Base-by-base conservation (phyloP, 1,140 invertebrate species). In the Drosophila sp. region DNA sequence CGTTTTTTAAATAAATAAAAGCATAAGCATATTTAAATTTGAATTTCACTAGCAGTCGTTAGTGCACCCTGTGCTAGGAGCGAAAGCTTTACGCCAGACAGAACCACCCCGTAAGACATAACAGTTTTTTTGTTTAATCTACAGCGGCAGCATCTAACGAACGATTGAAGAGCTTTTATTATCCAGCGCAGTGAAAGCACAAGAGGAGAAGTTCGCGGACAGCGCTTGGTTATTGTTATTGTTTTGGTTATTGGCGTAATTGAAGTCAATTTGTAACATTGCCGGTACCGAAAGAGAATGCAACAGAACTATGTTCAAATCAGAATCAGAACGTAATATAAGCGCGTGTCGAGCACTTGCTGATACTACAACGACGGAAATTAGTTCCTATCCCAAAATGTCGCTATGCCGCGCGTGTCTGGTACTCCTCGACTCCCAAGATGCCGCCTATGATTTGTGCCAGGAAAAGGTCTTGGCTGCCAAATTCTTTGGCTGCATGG, bases 321-420 rank as follows among this genome's bases (percentile, higher is more conserved):
- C 78, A 48, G 41, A 79, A 70, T 71, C 78, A 48, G 41, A 73
- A 46, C 59, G 45, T 40, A 67, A 59, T 29, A 43, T n/a, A 51
- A 48, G 64, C 59, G 78, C 72, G 61, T 36, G 51, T 34, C 53
- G 72, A 13, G 63, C 69, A 50, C 62, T 76, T 51, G 83, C 76
- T 18, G 74, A 80, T 38, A 62, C 80, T 13, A 77, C 73, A 0
- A 51, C 27, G 5, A 48, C 46, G 29, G n/a, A 18, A 8, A 14
- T 13, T 7, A 4, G 29, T 36, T 41, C 36, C 8, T 16, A 25
- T 5, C 14, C 14, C 7, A 69, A 50, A 43, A 82, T 81, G 50
- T 69, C 72, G 21, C 64, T 89, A 11, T 89, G 83, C 27, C 76
- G 83, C 5, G 83, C 83, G 6, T 89, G 83, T 9, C 46, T 89